Base-by-base conservation (phyloP, 2,797 vertebrate species). In the Dermochelys coriacea region DNA sequence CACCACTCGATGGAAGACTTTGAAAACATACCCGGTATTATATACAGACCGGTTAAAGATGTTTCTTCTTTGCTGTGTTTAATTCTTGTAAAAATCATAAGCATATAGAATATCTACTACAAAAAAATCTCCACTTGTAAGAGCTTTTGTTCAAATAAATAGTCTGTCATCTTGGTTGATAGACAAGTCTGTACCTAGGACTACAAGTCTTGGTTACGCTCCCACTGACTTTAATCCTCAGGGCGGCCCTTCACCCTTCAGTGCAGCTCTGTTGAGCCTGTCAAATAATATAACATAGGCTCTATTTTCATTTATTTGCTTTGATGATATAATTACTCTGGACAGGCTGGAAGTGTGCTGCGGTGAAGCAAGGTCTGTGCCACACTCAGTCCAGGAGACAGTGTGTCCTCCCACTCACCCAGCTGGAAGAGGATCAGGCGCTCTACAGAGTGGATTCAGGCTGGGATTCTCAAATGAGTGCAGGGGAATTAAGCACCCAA, bases 101-200 rank as follows among this genome's bases (percentile, higher is more conserved):
- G 27, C 78, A 89, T 55, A 59, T 74, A 51, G 81, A 88, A 45
- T 89, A 84, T 57, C 59, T 50, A 41, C 91, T 54, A 34, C 50
- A 61, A 84, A 79, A 85, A 86, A 80, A 80, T 57, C 59, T 93
- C 84, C 77, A 80, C n/a, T 77, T 82, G 51, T 90, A 68, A 64
- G 47, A 82, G 64, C 49, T 92, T 85, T 93, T 91, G 37, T 90
- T 88, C 84, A 96, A 95, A 96, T 93, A 94, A 93, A 94, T 84
- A 80, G 78, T 21, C 81, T 5, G 18, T 86, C 78, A 84, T 82
- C 34, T 81, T 61, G 81, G n/a, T 5, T 34, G 47, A 64, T 71
- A 92, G 86, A 51, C 77, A 64, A 86, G 25, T 5, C 49, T 68
- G 81, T 75, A 57, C n/a, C 27, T 0, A 0, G 19, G 12, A 55